Base-by-base conservation (phyloP, 2,888 invertebrate genomes). In the Archips xylosteana region DNA sequence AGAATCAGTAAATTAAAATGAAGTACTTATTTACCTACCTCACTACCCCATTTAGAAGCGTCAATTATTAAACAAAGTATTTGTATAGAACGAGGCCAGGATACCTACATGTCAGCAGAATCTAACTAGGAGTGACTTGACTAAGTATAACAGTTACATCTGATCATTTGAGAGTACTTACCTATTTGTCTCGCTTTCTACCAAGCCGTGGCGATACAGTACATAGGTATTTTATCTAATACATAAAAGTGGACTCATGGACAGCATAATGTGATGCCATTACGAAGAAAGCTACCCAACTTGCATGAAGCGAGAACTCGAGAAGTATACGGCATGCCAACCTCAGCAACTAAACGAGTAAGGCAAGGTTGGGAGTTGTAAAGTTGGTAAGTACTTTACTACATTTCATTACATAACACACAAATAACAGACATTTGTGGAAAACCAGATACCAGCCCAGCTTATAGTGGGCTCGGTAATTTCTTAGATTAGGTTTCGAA, bases 271-370 rank as follows among this genome's bases (percentile, higher is more conserved):
- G 45, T 63, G 45, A 63, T 45, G 63, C 70, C 70, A 70, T 64
- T 63, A 71, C 59, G 70, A 65, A 65, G 70, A 71, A 71, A 71
- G 61, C 71, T 45, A 54, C n/a, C 61, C 42, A 66, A 60, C 65
- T n/a, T 39, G 64, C 59, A 57, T 39, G 49, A 62, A 63, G 45
- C 54, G 23, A 9, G 54, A 15, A 13, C 54, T 8, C 62, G 4
- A 63, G 57, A 42, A 42, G 12, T n/a, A 70, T 63, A 42, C 60
- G 60, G 45, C 15, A 57, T 36, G 13, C 49, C 51, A 51, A 71
- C 64, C 1, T 34, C 42, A 39, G 34, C 6, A 67, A 67, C 39
- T 9, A 67, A 64, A 57, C 57, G 54, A 54, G 34, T 49, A 45
- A 9, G 45, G 54, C 9, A 42, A 62, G 61, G 60, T 63, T 57